These are phyloP conservation scores for Eudorcas thomsonii DNA, from an alignment of 2,113 vertebrate species.

Conservation along the genomic window DNA sequence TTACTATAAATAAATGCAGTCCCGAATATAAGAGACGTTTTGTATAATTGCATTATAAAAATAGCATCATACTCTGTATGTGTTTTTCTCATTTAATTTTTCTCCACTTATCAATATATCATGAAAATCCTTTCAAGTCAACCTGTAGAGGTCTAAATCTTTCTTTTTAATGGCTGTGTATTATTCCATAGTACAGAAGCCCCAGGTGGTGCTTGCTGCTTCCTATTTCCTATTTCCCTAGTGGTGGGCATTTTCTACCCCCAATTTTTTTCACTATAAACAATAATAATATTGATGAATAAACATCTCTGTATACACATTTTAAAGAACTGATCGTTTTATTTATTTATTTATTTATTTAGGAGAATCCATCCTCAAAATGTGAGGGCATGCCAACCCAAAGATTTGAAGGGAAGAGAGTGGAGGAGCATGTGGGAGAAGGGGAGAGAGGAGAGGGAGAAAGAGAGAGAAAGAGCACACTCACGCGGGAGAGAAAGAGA, in stretches of 20 bases:
- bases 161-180: neutral
- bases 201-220: neutral
- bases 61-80: neutral
- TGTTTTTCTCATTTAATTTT: neutral
- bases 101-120: neutral
- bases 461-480: too few species aligned
- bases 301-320: neutral
- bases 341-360: too few species aligned
- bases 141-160: neutral
- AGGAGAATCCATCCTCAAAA: too few species aligned
- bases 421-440: too few species aligned
- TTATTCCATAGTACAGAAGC: neutral
- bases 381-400: too few species aligned
- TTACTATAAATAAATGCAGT: neutral
- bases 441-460: too few species aligned
- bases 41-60: neutral
- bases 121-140: neutral
- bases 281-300: neutral
- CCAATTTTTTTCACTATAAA: neutral
- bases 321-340: neutral
- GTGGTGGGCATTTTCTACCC: neutral
- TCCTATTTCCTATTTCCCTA: neutral
- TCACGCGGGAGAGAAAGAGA: too few species aligned
- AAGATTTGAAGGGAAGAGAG: too few species aligned
- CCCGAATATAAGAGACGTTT: neutral